phyloP scores from a whole-genome alignment of 2,113 vertebrate genomes.

The Willisornis vidua region DNA sequence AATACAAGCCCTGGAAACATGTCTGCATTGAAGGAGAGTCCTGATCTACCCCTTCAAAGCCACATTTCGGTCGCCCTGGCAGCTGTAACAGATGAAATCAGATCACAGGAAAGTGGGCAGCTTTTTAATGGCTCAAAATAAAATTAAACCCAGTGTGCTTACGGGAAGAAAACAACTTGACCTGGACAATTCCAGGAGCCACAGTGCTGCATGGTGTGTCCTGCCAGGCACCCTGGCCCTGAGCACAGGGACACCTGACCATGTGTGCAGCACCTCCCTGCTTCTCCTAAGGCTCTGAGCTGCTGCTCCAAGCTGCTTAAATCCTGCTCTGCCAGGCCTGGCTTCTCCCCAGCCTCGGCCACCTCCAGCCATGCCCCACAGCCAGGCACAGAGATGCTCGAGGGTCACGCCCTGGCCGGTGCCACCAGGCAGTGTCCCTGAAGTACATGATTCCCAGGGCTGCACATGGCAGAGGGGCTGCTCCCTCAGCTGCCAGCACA shows the following conservation, averaged over 20 bases:
- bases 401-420: not conserved
- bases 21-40: not conserved
- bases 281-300: not conserved
- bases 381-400: rapidly evolving
- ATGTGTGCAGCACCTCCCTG: not conserved
- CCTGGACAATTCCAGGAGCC: not conserved
- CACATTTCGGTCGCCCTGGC: not conserved
- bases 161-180: not conserved
- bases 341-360: not conserved
- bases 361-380: not conserved
- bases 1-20: not conserved
- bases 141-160: not conserved
- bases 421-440: not conserved
- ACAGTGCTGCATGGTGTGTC: rapidly evolving
- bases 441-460: not conserved
- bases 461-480: not conserved
- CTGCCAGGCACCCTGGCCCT: not conserved
- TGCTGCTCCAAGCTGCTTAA: not conserved
- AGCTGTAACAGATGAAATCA: not conserved
- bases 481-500: not conserved
- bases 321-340: not conserved
- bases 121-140: not conserved
- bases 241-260: not conserved
- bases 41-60: not conserved
- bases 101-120: not conserved